A percentile compares a stretch with the other conserved stretches of the same genome.
Evolutionary conservation across 1,140 invertebrate genomes (phyloP).

Genomic region (Pseudomyrmex pallidus): DNA sequence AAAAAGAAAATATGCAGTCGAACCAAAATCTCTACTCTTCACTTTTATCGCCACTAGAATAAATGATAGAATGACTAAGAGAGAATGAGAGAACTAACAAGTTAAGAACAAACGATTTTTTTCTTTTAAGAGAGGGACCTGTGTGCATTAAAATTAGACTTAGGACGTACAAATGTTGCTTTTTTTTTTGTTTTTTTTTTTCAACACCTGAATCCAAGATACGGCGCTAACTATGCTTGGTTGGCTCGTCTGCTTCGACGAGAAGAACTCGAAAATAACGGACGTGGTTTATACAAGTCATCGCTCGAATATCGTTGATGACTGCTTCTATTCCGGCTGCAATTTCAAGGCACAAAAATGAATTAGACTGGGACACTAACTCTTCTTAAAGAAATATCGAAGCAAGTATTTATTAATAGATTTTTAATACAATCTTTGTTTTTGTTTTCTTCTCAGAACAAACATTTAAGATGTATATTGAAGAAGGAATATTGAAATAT

Average conservation of each 20-base stretch:
- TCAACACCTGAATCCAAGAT: constrained; percentile 67
- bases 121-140: too few species aligned
- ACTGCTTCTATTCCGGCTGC: constrained; percentile 80
- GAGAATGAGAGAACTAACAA: too few species aligned
- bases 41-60: too few species aligned
- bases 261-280: constrained; percentile 85
- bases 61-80: too few species aligned
- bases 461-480: too few species aligned
- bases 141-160: too few species aligned
- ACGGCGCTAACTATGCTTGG: constrained; percentile 79
- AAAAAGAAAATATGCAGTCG: too few species aligned
- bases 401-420: constrained; percentile 53
- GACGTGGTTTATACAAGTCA: constrained; percentile 89
- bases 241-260: constrained; percentile 83
- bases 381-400: not conserved
- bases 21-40: too few species aligned
- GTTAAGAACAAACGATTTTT: too few species aligned
- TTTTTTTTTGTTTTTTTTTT: constrained; percentile 18
- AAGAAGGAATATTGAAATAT: not conserved
- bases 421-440: not conserved
- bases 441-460: too few species aligned
- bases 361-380: constrained; percentile 3
- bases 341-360: constrained; percentile 64
- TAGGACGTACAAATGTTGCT: too few species aligned
- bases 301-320: constrained; percentile 89